Evolutionary conservation across 2,888 invertebrate genomes (phyloP), one percentile per base, ranked within the genome.

Genomic region (Portevinia maculata): DNA sequence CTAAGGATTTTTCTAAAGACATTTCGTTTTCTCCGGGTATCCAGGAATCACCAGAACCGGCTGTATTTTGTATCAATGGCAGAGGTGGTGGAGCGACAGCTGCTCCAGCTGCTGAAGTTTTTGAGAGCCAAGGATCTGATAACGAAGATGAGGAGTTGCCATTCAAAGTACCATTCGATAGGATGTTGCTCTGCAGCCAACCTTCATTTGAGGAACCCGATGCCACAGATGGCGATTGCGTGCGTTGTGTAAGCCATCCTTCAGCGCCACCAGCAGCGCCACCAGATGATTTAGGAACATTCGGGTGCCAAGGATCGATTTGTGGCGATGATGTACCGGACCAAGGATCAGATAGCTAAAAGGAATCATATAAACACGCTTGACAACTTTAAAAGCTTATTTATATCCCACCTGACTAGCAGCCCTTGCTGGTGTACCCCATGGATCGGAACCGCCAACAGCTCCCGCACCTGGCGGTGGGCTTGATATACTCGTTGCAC

Each of bases 361-460:
- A 55, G 28, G n/a, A 37, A 7, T 34, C 30, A 34, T 13, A 28
- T 13, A 48, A 37, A 24, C 21, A 19, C 13, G 2, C 28, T 9
- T 28, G 6, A 37, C 2, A 30, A 1, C 3, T 9, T 11, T 5
- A 32, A 30, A 13, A 24, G 1, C 41, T 32, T 1, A 4, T 24
- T 17, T 15, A 24, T 52, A 0, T 5, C 64, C 86, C 89, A 93
- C 93, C 92, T 93, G 93, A 79, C 90, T 94, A 92, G 88, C 90
- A 39, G 90, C 88, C 55, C 90, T 86, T 90, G 91, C 91, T 17
- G 92, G 92, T 24, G 93, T 91, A 28, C 94, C 95, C 97, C 97
- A 97, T 3, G 96, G 95, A 92, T 96, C 96, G n/a, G 88, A 86
- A 9, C 85, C 87, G 65, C 84, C 86, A 55, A 85, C 85, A 79